These are phyloP conservation scores for Atopsyche davidsoni DNA, from an alignment of 1,140 invertebrate species.

Conservation along the genomic window DNA sequence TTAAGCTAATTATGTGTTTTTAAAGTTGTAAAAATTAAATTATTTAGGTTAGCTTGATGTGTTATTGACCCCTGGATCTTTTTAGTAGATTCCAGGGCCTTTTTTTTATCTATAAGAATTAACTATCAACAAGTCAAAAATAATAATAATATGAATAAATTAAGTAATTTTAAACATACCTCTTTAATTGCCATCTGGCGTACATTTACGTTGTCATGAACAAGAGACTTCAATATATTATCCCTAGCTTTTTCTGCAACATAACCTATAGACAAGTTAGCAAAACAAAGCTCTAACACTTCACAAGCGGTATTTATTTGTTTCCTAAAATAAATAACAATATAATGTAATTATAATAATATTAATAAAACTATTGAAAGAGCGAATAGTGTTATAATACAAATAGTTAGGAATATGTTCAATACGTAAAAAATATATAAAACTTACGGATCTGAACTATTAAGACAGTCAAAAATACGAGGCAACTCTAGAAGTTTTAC, in stretches of 20 bases:
- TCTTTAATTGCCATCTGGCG: slow-evolving; percentile 50
- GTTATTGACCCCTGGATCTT: no score
- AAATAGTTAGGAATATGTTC: not conserved
- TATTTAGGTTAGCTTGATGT: no score
- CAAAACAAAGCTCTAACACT: slow-evolving; percentile 51
- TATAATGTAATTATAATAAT: not conserved
- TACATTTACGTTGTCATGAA: slow-evolving; percentile 48
- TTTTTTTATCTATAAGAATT: slow-evolving; percentile 1
- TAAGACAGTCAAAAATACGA: slow-evolving; percentile 35
- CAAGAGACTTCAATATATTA: slow-evolving; percentile 48
- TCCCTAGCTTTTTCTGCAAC: slow-evolving; percentile 42
- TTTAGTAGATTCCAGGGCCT: not conserved
- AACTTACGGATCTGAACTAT: slow-evolving; percentile 38
- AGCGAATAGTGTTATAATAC: not conserved
- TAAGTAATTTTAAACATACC: slow-evolving; percentile 37
- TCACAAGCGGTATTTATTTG: slow-evolving; percentile 53
- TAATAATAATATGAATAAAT: not conserved
- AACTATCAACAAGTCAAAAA: not conserved
- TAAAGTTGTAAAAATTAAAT: no score
- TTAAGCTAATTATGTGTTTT: no score
- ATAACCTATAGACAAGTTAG: slow-evolving; percentile 48
- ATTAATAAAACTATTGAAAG: not conserved
- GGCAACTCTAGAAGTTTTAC: slow-evolving; percentile 25
- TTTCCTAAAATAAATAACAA: slow-evolving; percentile 42
- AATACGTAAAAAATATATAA: slow-evolving; percentile 3